These are phyloP conservation scores for Tachina grossa DNA, from an alignment of 2,888 invertebrate species.

Conservation along the genomic window DNA sequence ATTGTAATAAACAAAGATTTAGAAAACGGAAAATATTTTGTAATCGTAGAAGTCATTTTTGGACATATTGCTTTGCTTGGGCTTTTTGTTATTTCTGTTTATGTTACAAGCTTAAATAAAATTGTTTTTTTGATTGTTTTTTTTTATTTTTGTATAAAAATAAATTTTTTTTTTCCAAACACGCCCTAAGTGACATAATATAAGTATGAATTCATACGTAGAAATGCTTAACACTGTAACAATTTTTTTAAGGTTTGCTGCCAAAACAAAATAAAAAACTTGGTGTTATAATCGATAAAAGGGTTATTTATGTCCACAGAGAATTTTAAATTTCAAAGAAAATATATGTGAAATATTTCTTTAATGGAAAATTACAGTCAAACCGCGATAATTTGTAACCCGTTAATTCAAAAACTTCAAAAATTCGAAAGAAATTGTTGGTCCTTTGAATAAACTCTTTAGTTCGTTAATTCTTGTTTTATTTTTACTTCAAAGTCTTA, in stretches of 20 bases:
- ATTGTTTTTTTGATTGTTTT: not conserved
- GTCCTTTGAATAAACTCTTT: too few relatives aligned
- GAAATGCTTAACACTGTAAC: not conserved
- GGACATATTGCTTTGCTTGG: conserved; percentile 46
- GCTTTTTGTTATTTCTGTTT: conserved; percentile 26
- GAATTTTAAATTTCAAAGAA: not conserved
- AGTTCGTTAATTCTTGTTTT: too few relatives aligned
- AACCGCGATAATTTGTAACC: not conserved
- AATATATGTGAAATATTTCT: not conserved
- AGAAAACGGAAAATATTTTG: conserved; percentile 58
- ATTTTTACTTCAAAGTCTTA: too few relatives aligned
- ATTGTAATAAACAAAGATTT: not conserved
- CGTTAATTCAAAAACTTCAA: too few relatives aligned
- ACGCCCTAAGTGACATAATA: conserved; percentile 50
- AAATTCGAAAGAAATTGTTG: too few relatives aligned
- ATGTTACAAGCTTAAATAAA: conserved; percentile 24
- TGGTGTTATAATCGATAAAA: conserved; percentile 12
- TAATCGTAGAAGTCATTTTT: conserved; percentile 55
- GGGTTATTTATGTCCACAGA: not conserved
- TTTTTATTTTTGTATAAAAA: not conserved
- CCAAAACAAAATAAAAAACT: not conserved
- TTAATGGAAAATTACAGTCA: not conserved
- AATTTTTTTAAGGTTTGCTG: conserved; percentile 39
- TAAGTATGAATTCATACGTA: not conserved
- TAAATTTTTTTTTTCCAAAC: conserved; percentile 27